Evolutionary conservation across 2,888 invertebrate genomes (phyloP).

Genomic region (Acronicta aceris): DNA sequence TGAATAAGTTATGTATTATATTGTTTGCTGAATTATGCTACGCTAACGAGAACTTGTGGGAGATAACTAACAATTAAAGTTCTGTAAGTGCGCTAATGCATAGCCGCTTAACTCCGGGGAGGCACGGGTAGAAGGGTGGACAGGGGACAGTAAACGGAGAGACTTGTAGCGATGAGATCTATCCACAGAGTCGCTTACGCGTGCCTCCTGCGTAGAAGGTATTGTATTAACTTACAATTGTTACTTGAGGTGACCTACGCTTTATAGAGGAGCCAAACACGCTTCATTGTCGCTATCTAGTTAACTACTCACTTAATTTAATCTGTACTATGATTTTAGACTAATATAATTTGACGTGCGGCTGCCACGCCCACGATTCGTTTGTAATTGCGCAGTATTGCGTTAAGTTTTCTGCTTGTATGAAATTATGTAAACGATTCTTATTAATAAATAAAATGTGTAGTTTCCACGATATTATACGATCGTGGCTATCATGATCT

Average conservation of each 20-base stretch:
- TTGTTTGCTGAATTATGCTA: conserved; percentile 46
- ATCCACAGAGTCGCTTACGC: not conserved
- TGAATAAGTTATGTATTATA: conserved; percentile 43
- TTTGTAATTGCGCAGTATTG: conserved; percentile 44
- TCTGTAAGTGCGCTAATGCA: conserved; percentile 32
- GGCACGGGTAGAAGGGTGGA: conserved; percentile 10
- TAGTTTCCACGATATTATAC: conserved; percentile 43
- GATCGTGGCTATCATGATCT: conserved; percentile 50
- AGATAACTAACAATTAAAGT: conserved; percentile 14
- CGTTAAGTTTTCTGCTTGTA: conserved; percentile 42
- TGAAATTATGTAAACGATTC: conserved; percentile 43
- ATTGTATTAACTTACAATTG: conserved; percentile 21
- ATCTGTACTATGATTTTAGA: conserved; percentile 41
- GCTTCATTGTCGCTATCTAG: conserved; percentile 53
- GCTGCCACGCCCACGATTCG: conserved; percentile 20
- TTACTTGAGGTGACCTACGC: conserved; percentile 33
- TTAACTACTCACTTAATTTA: conserved; percentile 44
- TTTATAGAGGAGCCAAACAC: conserved; percentile 43
- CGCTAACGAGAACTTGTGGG: conserved; percentile 13
- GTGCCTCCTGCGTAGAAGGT: conserved; percentile 18
- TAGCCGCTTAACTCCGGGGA: conserved; percentile 25
- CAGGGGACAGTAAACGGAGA: no score
- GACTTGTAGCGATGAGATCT: no score
- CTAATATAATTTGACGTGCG: conserved; percentile 29
- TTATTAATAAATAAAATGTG: conserved; percentile 31